Conservation (phyloP, 1,140 invertebrate genomes). For the Dolichoris vasculosae region DNA sequence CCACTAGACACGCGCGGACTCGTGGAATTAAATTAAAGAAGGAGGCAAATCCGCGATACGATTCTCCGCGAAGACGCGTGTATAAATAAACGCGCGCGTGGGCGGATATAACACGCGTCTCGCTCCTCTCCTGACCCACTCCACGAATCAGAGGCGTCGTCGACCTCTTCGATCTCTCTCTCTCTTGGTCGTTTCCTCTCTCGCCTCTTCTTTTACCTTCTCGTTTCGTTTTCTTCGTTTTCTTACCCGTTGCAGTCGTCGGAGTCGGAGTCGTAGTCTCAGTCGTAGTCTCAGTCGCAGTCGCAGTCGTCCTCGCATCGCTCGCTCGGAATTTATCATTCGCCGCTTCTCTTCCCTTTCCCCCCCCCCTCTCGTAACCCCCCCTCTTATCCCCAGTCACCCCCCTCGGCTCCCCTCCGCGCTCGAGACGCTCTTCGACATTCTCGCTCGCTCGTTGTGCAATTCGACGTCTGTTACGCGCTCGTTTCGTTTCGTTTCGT, state of each 20-base stretch:
- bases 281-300: background rate
- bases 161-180: constrained; percentile 50
- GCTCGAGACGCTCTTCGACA: no score
- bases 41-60: background rate
- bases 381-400: background rate
- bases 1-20: background rate
- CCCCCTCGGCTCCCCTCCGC: background rate
- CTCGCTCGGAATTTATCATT: constrained; percentile 35
- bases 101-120: constrained; percentile 3
- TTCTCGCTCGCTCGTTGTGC: constrained; percentile 24
- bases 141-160: constrained; percentile 47
- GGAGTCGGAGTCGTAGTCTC: background rate
- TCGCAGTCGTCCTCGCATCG: background rate
- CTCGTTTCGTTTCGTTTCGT: constrained; percentile 7
- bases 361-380: background rate
- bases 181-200: constrained; percentile 33
- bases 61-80: background rate
- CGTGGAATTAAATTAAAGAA: constrained; percentile 15
- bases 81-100: constrained; percentile 34
- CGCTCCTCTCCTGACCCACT: constrained; percentile 65
- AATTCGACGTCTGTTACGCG: constrained; percentile 23
- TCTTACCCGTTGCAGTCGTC: background rate
- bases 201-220: constrained; percentile 29
- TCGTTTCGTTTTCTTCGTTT: constrained; percentile 32
- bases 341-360: background rate